Percentiles rank a stretch among this genome's conserved stretches.
Evolutionary conservation across 2,888 invertebrate genomes (phyloP).

Genomic region (Chouioia cunea): DNA sequence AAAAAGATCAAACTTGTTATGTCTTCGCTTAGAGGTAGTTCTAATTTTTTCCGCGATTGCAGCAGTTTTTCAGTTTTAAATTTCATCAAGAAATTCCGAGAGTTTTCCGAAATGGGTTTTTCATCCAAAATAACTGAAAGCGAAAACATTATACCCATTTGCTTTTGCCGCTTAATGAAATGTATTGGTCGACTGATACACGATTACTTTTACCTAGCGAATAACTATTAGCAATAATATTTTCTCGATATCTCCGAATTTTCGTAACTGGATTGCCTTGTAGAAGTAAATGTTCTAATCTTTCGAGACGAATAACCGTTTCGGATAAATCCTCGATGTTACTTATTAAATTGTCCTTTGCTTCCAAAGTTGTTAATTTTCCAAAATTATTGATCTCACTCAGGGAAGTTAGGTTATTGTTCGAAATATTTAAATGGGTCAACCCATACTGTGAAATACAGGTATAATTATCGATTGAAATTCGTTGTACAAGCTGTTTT

Average conservation of each 20-base stretch:
- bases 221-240: slow-evolving; percentile 75
- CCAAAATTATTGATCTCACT: slow-evolving; percentile 71
- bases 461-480: slow-evolving; percentile 18
- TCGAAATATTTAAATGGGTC: slow-evolving; percentile 74
- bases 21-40: slow-evolving; percentile 58
- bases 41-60: slow-evolving; percentile 53
- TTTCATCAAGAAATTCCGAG: slow-evolving; percentile 74
- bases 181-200: not conserved
- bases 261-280: slow-evolving; percentile 76
- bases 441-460: slow-evolving; percentile 70
- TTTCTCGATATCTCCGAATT: slow-evolving; percentile 77
- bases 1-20: slow-evolving; percentile 52
- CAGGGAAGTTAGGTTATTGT: slow-evolving; percentile 74
- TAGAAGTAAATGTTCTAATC: slow-evolving; percentile 73
- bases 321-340: slow-evolving; percentile 72
- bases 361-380: slow-evolving; percentile 72
- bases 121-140: slow-evolving; percentile 74
- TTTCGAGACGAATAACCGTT: slow-evolving; percentile 71
- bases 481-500: slow-evolving; percentile 3
- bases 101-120: slow-evolving; percentile 72
- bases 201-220: slow-evolving; percentile 71
- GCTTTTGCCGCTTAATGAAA: not conserved
- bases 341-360: slow-evolving; percentile 73
- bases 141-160: not conserved
- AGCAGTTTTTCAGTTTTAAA: slow-evolving; percentile 73